Evolutionary conservation across 2,797 vertebrate species (phyloP).

Genomic region (Champsocephalus gunnari): DNA sequence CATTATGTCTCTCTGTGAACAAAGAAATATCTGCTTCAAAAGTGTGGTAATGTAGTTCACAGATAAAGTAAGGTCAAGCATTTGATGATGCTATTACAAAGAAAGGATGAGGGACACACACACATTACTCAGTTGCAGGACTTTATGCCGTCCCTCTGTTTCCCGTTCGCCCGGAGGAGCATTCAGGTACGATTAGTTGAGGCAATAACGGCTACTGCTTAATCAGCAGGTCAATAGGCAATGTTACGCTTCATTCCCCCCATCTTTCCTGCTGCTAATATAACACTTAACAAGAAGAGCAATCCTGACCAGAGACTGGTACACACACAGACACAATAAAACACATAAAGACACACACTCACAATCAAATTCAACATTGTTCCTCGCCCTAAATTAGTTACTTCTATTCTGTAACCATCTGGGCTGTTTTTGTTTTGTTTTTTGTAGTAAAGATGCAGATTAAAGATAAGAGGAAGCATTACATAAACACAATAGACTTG

Average conservation of each 20-base stretch:
- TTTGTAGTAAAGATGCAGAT: conserved; percentile 35
- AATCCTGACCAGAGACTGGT: conserved; percentile 39
- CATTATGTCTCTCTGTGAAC: conserved; percentile 27
- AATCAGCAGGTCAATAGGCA: conserved; percentile 84
- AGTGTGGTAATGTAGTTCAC: conserved; percentile 59
- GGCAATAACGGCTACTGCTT: conserved; percentile 77
- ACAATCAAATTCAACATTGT: conserved; percentile 16
- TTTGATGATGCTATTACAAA: conserved; percentile 61
- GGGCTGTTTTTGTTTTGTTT: conserved; percentile 24
- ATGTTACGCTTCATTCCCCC: conserved; percentile 73
- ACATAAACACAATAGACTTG: conserved; percentile 71
- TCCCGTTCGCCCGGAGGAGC: conserved; percentile 54
- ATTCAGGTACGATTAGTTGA: conserved; percentile 76
- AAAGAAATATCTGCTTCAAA: conserved; percentile 55
- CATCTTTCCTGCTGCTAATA: conserved; percentile 64
- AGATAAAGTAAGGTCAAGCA: conserved; percentile 66
- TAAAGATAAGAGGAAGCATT: conserved; percentile 59
- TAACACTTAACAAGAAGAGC: conserved; percentile 66
- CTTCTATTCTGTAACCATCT: neutral
- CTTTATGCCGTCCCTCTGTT: conserved; percentile 45
- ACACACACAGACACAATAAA: conserved; percentile 15
- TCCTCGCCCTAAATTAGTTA: conserved; percentile 5
- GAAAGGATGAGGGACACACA: conserved; percentile 41
- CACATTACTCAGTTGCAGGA: conserved; percentile 61
- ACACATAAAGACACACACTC: conserved; percentile 24